Conservation (phyloP, 2,888 invertebrate species). For the Apoda limacodes region DNA sequence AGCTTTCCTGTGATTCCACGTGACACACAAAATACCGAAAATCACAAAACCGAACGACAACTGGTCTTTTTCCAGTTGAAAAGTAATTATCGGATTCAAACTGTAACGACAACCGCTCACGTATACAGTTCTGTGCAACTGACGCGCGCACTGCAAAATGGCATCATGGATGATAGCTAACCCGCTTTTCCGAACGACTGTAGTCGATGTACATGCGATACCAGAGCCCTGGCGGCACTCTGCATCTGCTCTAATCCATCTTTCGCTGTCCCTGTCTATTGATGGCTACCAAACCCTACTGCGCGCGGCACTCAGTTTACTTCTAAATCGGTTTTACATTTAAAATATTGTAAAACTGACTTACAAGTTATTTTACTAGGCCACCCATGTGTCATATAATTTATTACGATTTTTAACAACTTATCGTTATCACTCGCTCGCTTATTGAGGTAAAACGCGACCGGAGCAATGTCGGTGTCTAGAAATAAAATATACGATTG, state of each 20-base stretch:
- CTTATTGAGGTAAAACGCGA: slow-evolving; percentile 9
- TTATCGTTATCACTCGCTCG: slow-evolving; percentile 7
- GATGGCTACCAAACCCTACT: slow-evolving; percentile 16
- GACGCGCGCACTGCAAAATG: no score
- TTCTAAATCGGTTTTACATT: slow-evolving; percentile 5
- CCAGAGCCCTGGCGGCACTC: slow-evolving; percentile 11
- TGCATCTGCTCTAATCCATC: slow-evolving; percentile 3
- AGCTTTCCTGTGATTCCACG: no score
- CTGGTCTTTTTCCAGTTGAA: slow-evolving; percentile 19
- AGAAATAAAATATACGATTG: no score
- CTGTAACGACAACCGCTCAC: no score
- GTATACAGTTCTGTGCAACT: no score
- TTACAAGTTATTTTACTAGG: slow-evolving; percentile 6
- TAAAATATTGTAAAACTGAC: slow-evolving; percentile 5
- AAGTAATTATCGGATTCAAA: no score
- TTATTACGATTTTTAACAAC: neutral
- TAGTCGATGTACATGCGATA: slow-evolving; percentile 19
- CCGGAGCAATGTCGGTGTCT: slow-evolving; percentile 7
- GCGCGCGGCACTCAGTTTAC: slow-evolving; percentile 5
- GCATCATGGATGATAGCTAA: no score
- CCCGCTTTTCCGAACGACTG: slow-evolving; percentile 11
- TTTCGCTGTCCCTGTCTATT: slow-evolving; percentile 15
- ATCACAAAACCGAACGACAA: slow-evolving; percentile 8
- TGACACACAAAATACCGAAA: no score
- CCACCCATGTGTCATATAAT: slow-evolving; percentile 6